Evolutionary conservation across 1,140 invertebrate species (phyloP).

Genomic region (Leptopilina clavipes): DNA sequence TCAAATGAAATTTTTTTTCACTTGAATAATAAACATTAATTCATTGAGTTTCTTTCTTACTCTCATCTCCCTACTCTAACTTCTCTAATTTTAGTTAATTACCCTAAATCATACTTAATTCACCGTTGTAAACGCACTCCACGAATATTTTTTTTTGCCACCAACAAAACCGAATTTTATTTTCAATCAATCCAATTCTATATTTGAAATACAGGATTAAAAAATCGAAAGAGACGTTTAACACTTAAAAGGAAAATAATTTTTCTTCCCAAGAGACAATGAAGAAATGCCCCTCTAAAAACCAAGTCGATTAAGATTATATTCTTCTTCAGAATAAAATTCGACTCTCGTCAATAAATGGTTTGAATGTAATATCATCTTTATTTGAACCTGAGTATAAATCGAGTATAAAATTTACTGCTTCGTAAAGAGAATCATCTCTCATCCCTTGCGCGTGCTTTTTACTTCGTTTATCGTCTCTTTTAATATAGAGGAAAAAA

Average conservation of each 20-base stretch:
- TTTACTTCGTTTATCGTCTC: background rate
- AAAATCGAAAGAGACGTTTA: background rate
- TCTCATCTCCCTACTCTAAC: too few species aligned
- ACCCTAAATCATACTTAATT: too few species aligned
- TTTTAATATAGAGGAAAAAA: background rate
- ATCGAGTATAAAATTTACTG: constrained; percentile 28
- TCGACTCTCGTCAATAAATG: constrained; percentile 20
- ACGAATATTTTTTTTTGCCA: too few species aligned
- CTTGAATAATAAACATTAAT: too few species aligned
- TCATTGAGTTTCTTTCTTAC: too few species aligned
- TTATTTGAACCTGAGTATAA: constrained; percentile 23
- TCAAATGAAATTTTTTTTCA: too few species aligned
- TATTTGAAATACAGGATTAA: too few species aligned
- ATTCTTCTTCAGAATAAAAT: constrained; percentile 21
- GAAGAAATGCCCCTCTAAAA: background rate
- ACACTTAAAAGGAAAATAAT: background rate
- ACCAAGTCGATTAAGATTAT: constrained; percentile 19
- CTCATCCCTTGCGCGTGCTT: background rate
- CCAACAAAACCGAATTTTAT: too few species aligned
- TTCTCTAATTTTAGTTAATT: too few species aligned
- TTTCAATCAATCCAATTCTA: too few species aligned
- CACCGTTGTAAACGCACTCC: too few species aligned
- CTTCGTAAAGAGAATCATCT: constrained; percentile 21
- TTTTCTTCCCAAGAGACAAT: background rate
- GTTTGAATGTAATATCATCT: constrained; percentile 19